These are phyloP conservation scores for Paramormyrops kingsleyae DNA, from an alignment of 2,113 vertebrate genomes.

Conservation along the genomic window DNA sequence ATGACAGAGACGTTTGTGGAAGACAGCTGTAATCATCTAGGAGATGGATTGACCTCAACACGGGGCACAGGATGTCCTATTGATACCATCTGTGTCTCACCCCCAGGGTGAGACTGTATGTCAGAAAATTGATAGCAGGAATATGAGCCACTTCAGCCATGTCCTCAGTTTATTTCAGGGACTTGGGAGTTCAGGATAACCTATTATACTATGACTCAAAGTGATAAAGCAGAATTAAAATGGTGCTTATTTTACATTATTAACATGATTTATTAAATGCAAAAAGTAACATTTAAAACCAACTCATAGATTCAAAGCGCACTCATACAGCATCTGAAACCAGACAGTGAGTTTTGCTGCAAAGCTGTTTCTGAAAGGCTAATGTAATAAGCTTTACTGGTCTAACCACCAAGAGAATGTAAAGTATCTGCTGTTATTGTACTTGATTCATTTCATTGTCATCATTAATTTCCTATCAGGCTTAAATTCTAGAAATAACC, in stretches of 20 bases:
- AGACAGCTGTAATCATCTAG: background rate
- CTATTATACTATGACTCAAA: background rate
- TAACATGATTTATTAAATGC: background rate
- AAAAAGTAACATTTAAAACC: background rate
- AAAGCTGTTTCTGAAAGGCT: background rate
- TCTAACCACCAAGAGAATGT: background rate
- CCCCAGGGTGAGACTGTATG: slow-evolving; percentile 7
- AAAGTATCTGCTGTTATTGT: background rate
- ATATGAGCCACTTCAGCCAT: background rate
- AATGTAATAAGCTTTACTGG: background rate
- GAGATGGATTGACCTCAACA: slow-evolving; percentile 12
- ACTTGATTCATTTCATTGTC: background rate
- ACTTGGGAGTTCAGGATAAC: background rate
- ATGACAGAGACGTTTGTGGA: slow-evolving; percentile 10
- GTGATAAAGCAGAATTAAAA: background rate
- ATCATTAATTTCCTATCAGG: background rate
- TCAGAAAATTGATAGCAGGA: slow-evolving; percentile 1
- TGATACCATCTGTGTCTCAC: slow-evolving; percentile 8
- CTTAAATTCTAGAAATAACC: background rate
- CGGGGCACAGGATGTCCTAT: background rate
- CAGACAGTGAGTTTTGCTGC: background rate
- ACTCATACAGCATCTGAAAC: background rate
- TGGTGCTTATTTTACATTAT: background rate
- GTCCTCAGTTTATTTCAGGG: background rate
- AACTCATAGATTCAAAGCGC: background rate